Percentiles rank a stretch among this genome's conserved stretches.
phyloP scores from a whole-genome alignment of 2,113 vertebrate species.

The Balaeniceps rex region DNA sequence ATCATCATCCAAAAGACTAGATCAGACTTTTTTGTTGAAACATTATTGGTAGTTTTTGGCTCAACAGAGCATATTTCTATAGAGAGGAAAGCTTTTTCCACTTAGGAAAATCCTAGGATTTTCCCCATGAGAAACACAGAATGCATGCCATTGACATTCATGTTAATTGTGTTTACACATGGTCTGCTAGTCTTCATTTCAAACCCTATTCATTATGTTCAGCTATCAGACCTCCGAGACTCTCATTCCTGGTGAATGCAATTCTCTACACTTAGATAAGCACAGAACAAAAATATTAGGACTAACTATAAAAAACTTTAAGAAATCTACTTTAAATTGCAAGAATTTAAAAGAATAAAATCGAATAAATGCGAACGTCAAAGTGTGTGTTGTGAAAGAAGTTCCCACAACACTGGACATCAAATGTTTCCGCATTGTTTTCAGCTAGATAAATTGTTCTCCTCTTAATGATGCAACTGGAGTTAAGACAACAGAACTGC shows the following conservation, averaged over 20 bases:
- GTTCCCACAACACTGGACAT: neutral
- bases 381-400: neutral
- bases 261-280: neutral
- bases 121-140: neutral
- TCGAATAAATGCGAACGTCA: neutral
- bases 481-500: neutral
- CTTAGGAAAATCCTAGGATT: neutral
- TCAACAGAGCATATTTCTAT: neutral
- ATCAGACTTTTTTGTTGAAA: neutral
- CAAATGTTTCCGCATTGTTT: neutral
- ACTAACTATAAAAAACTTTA: neutral
- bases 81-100: neutral
- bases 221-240: neutral
- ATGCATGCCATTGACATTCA: neutral
- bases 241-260: neutral
- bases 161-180: neutral
- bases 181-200: neutral
- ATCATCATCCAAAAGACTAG: neutral
- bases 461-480: neutral
- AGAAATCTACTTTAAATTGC: neutral
- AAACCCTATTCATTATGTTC: neutral
- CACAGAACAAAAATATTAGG: neutral
- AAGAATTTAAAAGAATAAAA: neutral
- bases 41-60: neutral
- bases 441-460: neutral